Conservation (phyloP, 2,797 vertebrate species). For the Tapera naevia region DNA sequence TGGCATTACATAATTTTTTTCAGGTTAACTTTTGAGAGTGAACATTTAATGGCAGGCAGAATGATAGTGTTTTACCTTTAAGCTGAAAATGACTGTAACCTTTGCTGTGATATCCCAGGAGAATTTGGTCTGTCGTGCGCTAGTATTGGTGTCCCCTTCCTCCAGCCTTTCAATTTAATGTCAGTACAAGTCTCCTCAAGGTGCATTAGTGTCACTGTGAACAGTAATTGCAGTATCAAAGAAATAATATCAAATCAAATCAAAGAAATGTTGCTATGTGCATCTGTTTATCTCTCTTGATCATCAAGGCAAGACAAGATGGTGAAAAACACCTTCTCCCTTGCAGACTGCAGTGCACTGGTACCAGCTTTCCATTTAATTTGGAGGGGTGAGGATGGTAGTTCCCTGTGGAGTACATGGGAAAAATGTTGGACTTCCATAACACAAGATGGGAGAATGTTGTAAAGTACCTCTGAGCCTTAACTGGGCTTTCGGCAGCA, state of each 20-base stretch:
- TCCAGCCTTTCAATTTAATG: not conserved
- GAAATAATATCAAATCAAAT: too few relatives aligned
- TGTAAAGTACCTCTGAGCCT: not conserved
- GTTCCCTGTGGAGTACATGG: not conserved
- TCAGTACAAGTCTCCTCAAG: not conserved
- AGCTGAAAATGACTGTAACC: not conserved
- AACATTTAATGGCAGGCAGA: not conserved
- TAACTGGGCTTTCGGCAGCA: not conserved
- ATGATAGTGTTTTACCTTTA: not conserved
- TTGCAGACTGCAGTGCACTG: not conserved
- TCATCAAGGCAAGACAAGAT: not conserved
- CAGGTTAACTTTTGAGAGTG: not conserved
- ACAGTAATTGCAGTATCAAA: not conserved
- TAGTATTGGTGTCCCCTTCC: not conserved
- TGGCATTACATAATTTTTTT: not conserved
- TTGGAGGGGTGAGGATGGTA: not conserved
- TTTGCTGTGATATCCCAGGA: not conserved
- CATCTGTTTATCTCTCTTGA: slow-evolving; percentile 8
- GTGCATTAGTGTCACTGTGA: not conserved
- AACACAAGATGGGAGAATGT: not conserved
- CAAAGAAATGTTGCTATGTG: not conserved
- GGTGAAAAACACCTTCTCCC: not conserved
- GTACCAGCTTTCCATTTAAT: slow-evolving; percentile 7
- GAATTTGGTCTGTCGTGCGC: not conserved
- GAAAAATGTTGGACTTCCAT: not conserved